Evolutionary conservation across 2,888 invertebrate species (phyloP), one percentile per base, ranked within the genome.

Genomic region (Oligia strigilis): DNA sequence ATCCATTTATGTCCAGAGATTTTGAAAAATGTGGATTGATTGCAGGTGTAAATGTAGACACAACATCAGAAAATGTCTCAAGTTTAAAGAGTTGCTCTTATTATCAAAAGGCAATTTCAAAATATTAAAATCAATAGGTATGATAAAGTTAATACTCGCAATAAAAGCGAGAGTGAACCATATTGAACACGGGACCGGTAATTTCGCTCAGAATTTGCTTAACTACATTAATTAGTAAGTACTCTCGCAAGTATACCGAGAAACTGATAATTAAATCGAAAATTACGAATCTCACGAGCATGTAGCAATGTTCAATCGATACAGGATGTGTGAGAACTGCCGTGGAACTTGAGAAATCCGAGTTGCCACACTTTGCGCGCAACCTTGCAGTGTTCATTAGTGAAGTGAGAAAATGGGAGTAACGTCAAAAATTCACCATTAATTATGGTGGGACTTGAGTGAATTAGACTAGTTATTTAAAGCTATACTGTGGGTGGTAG

Each of bases 261-360:
- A 81, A 83, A 84, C 80, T 78, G 82, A 85, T 90, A 87, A 88
- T 88, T 88, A 85, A 89, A 88, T 89, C 90, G 86, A 86, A 89
- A 90, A 88, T 86, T 79, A 82, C 86, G 83, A 83, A 87, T 89
- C 89, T 88, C 87, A 88, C 84, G 86, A 84, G 73, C 75, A 77
- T 89, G 89, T 85, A 80, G 89, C 85, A 89, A 89, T 72, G 64
- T 87, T 88, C 86, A 87, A 88, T 87, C 83, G 80, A 89, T 90
- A 85, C 89, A 90, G 91, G 91, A 92, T 92, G 89, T 88, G 84
- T 87, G 85, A 88, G 91, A 91, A 87, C 85, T 88, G 80, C 87
- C 77, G 76, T 87, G 86, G 90, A 81, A 88, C 85, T 89, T 90
- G 75, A 87, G 90, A 88, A 90, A 90, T 90, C 80, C 40, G 60